phyloP scores from a whole-genome alignment of 1,140 invertebrate genomes.

The Anagrus nilaparvatae region DNA sequence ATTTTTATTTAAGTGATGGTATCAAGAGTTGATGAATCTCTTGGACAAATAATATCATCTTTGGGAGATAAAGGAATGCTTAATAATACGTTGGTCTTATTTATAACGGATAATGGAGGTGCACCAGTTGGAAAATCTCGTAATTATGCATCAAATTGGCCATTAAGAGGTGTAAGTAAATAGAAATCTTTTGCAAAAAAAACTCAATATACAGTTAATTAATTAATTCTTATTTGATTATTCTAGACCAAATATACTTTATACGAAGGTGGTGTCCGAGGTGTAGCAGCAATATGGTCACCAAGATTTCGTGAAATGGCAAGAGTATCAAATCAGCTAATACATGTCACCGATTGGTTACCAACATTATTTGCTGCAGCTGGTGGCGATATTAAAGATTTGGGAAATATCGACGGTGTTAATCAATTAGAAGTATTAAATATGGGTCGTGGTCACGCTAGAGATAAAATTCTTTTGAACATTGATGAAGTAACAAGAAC shows the following conservation, averaged over 20 bases:
- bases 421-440: conserved; percentile 48
- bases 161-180: conserved; percentile 49
- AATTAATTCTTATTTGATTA: too few species aligned
- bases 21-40: conserved; percentile 57
- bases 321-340: conserved; percentile 42
- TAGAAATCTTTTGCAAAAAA: neutral
- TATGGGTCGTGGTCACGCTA: conserved; percentile 20
- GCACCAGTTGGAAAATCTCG: conserved; percentile 36
- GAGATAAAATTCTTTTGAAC: conserved; percentile 38
- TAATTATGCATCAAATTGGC: conserved; percentile 60
- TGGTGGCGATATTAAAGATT: conserved; percentile 40
- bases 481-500: conserved; percentile 41
- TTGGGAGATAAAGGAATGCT: conserved; percentile 49
- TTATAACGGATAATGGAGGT: conserved; percentile 55
- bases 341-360: conserved; percentile 63
- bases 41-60: conserved; percentile 52
- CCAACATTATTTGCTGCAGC: conserved; percentile 53
- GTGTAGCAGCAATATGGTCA: conserved; percentile 55
- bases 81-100: conserved; percentile 52
- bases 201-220: neutral
- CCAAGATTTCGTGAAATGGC: conserved; percentile 41
- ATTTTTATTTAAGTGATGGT: conserved; percentile 50
- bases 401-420: conserved; percentile 47
- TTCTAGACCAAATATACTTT: conserved; percentile 55
- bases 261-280: conserved; percentile 62